Conservation (phyloP, 1,140 invertebrate genomes). For the Scaptomyza montana region DNA sequence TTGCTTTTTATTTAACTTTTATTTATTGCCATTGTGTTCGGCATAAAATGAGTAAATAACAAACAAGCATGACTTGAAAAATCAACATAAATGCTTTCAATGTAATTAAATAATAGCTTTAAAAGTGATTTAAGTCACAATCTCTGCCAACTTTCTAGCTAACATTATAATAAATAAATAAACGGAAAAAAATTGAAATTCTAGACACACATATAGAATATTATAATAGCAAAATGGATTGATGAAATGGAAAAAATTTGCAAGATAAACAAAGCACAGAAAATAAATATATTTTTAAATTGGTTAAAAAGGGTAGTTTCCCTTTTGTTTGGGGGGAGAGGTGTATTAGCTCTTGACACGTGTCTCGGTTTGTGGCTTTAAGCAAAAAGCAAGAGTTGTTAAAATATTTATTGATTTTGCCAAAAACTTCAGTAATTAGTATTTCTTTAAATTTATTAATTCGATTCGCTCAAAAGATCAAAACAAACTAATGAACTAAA, state of each 20-base stretch:
- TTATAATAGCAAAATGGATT: neutral
- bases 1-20: neutral
- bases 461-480: no score
- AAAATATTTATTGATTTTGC: no score
- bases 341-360: neutral
- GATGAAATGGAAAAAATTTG: neutral
- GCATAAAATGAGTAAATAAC: neutral
- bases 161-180: conserved; percentile 7
- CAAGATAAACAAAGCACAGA: neutral
- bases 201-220: neutral
- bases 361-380: neutral
- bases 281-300: no score
- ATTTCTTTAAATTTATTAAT: no score
- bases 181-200: conserved; percentile 17
- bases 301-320: neutral
- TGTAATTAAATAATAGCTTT: conserved; percentile 35
- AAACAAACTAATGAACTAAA: no score
- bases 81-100: conserved; percentile 8
- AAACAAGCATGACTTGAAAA: neutral
- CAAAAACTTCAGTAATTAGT: no score
- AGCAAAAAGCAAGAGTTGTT: no score
- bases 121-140: conserved; percentile 23
- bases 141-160: neutral
- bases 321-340: neutral
- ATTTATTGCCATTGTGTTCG: neutral